Evolutionary conservation across 2,113 vertebrate genomes (phyloP), one percentile per base, ranked within the genome.

Genomic region (Sprattus sprattus): DNA sequence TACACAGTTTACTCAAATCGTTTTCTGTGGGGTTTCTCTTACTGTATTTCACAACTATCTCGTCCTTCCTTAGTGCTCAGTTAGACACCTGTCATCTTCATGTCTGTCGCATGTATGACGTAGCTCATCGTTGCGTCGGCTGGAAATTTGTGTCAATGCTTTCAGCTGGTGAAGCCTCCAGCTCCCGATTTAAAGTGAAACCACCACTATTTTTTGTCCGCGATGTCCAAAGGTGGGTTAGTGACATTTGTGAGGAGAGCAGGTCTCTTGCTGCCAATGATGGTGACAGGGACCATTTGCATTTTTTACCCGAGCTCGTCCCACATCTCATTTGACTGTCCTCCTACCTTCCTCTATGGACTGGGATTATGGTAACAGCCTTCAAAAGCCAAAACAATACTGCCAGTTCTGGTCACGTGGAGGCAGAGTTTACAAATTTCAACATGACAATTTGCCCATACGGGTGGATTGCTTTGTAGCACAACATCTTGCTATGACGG

Each of bases 371-470:
- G 88, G 81, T 87, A 5, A 25, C 67, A 25, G 81, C 82, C 32
- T n/a, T n/a, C n/a, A n/a, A n/a, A n/a, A n/a, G n/a, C n/a, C n/a
- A n/a, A n/a, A n/a, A n/a, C n/a, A n/a, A n/a, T n/a, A 87, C 85
- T 16, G 81, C 82, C 64, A 89, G 85, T 39, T 88, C 87, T 52
- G 83, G 86, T 13, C 50, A 82, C 83, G 86, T 90, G 20, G 84
- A 90, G 57, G 88, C 88, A 15, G 86, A 89, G 10, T 89, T 89
- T 67, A 90, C 88, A 71, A 89, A 85, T 39, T 15, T 89, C 11
- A 83, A 90, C 81, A 90, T 57, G 83, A 85, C 52, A 88, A 22
- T 81, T 50, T 88, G 3, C 81, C 87, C 22, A 83, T 88, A 9
- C 82, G 71, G 13, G 5, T 85, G 2, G 88, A 90, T 9, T 6